Base-by-base conservation (phyloP, 37 sponge, comb jelly and placozoan species). In the Chondrilla cf. caribensis region DNA sequence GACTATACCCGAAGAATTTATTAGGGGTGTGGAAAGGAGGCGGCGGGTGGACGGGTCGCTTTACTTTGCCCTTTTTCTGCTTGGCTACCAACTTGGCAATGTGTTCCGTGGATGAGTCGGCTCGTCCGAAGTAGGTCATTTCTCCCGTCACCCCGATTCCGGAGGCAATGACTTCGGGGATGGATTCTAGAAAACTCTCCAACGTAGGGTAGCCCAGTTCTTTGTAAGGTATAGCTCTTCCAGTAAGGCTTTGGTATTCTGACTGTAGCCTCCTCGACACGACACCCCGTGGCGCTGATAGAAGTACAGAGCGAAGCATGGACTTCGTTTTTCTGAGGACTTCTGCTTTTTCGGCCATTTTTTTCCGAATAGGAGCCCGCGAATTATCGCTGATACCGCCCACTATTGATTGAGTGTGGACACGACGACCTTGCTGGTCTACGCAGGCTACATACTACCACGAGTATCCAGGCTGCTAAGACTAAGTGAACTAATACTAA, bases 251-350 rank as follows among this genome's bases (percentile, higher is more conserved):
- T 59, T 38, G 68, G 47, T 82, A 92, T 38, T 92, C 92, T 2
- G 37, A 25, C 25, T 15, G 25, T 5, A 92, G 32, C 18, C 40
- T 18, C 2, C 68, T 42, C 26, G 70, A 70, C 0, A 85, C 29
- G 37, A 92, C 89, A 11, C 92, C 92, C 0, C 86, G 55, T n/a
- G 89, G 89, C 29, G 89, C 83, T 15, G 92, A 92, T 19, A 92
- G 75, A 17, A 92, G 80, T 43, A 92, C 54, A 0, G 92, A 58
- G 31, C 92, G 79, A 11, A 88, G 36, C 15, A 59, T 76, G 40
- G 81, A 73, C 58, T 84, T 87, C 18, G 68, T 41, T 41, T 62
- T 9, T 58, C 65, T 68, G 36, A 41, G 11, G 3, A 82, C 32
- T n/a, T 82, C 58, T 28, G 64, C 77, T 66, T 44, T 73, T 62